Base-by-base conservation (phyloP, 1,140 invertebrate species). In the Cyclina sinensis region DNA sequence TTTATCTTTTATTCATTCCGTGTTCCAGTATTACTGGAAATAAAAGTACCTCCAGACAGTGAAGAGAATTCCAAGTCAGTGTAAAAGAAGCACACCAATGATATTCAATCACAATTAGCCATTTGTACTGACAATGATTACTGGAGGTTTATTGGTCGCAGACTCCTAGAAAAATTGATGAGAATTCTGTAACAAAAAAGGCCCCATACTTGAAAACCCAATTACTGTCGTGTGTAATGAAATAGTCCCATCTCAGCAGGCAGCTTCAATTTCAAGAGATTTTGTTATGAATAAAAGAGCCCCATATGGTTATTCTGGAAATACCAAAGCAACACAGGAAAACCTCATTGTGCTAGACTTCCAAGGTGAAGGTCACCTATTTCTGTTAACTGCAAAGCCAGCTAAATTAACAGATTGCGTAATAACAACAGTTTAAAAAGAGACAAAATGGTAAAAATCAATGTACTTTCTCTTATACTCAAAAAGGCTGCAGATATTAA, bases 31-130 rank as follows among this genome's bases (percentile, higher is more conserved):
- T n/a, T n/a, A n/a, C n/a, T n/a, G n/a, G n/a, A n/a, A 62, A 27
- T 62, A 62, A 62, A 62, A 62, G 57, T 62, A 62, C 21, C 57
- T 62, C 24, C n/a, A 62, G 57, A 62, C 57, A 62, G 21, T 62
- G 4, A 27, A 62, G 24, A 62, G 57, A n/a, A 62, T 62, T 62
- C 57, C n/a, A 62, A 62, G 9, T 24, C 57, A 18, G 24, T 24
- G 7, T 62, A 62, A 48, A 62, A 62, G 57, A 62, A 62, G n/a
- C n/a, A 3, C 32, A 70, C 11, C 65, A 35, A 70, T n/a, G 21
- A 70, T 39, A 70, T 39, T 70, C 65, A 70, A 70, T 70, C 65
- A 70, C 65, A 37, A 70, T 70, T 21, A 70, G 32, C 32, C 32
- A 12, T 7, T 12, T 3, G 57, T 27, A n/a, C n/a, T 62, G 65